Conservation (phyloP, 1,140 invertebrate genomes). For the Pachyrhynchus sulphureomaculatus region DNA sequence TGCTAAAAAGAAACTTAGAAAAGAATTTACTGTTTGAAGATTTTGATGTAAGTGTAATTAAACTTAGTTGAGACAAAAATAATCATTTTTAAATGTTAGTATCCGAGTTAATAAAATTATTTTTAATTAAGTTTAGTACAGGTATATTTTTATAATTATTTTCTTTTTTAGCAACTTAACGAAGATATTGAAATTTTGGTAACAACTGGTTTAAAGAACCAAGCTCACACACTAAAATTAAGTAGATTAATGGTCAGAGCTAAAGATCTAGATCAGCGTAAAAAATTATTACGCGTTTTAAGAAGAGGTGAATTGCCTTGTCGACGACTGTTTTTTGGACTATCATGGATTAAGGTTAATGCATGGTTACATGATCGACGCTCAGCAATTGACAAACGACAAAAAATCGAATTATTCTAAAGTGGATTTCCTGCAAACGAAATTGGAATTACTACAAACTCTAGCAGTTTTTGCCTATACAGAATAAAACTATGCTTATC, state of each 20-base stretch:
- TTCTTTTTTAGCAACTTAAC: slow-evolving; percentile 64
- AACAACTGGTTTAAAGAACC: slow-evolving; percentile 79
- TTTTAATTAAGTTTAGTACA: no score
- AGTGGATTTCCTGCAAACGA: slow-evolving; percentile 72
- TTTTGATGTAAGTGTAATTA: slow-evolving; percentile 62
- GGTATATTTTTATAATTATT: no score
- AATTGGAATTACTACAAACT: slow-evolving; percentile 76
- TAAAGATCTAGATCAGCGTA: slow-evolving; percentile 73
- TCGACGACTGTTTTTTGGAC: slow-evolving; percentile 86
- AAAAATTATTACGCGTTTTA: slow-evolving; percentile 69
- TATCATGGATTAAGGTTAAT: slow-evolving; percentile 90
- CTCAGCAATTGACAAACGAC: slow-evolving; percentile 39
- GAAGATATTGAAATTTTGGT: slow-evolving; percentile 76
- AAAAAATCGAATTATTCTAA: slow-evolving; percentile 53
- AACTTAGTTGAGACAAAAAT: no score
- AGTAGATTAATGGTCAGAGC: slow-evolving; percentile 90
- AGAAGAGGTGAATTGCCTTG: slow-evolving; percentile 75
- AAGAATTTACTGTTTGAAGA: slow-evolving; percentile 62
- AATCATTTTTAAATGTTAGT: no score
- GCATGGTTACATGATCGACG: slow-evolving; percentile 84
- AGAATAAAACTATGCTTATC: slow-evolving; percentile 89
- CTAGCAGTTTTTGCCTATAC: slow-evolving; percentile 82
- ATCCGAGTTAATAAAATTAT: no score
- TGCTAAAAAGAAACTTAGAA: slow-evolving; percentile 42
- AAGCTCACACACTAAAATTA: slow-evolving; percentile 82